Conservation (phyloP, 2,113 vertebrate genomes). For the Asarcornis scutulata region DNA sequence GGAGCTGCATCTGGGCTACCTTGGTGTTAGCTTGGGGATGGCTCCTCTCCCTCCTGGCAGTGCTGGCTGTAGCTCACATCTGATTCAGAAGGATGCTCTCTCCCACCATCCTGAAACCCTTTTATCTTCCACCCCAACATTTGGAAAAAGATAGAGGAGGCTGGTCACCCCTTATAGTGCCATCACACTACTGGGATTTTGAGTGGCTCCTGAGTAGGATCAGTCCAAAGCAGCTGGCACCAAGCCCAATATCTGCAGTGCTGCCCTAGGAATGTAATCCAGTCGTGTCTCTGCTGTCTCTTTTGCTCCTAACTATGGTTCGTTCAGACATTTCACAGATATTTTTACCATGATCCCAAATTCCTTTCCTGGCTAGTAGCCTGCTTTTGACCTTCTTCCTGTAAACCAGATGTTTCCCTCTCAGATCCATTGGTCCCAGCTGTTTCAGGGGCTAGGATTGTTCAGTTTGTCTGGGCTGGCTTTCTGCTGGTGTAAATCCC, state of each 20-base stretch:
- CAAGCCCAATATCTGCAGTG: neutral
- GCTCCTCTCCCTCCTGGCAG: neutral
- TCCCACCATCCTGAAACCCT: neutral
- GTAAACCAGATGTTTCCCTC: neutral
- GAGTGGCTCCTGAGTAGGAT: neutral
- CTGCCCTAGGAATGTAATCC: neutral
- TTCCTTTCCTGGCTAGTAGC: neutral
- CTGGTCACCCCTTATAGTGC: neutral
- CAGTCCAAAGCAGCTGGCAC: neutral
- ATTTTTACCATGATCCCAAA: neutral
- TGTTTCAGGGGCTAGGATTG: neutral
- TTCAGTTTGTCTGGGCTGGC: neutral
- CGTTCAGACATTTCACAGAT: neutral
- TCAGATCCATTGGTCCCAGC: neutral
- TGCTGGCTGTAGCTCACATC: neutral
- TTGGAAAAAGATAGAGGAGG: neutral
- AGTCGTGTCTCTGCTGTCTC: neutral
- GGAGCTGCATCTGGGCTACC: neutral
- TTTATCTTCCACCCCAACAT: neutral
- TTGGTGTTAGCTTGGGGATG: neutral
- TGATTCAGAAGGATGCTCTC: neutral
- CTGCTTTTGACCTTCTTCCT: neutral
- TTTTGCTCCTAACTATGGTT: neutral
- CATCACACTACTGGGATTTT: neutral
- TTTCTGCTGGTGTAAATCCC: neutral